These are phyloP conservation scores for Ailuropoda melanoleuca DNA, from an alignment of 2,113 vertebrate genomes.

Conservation along the genomic window DNA sequence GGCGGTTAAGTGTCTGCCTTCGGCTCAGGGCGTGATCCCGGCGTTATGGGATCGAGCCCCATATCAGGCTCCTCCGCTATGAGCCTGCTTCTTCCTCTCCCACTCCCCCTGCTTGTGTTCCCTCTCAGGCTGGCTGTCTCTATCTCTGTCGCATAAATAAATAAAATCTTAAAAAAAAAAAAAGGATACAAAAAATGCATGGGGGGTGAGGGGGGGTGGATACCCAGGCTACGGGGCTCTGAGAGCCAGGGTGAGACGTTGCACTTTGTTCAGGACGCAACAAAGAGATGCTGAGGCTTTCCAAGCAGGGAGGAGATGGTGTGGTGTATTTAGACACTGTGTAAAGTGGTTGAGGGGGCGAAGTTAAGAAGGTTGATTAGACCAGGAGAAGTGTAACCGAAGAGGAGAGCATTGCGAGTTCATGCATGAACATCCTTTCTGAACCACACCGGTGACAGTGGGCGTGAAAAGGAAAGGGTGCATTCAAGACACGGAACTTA, in stretches of 20 bases:
- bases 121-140: too few relatives aligned
- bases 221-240: neutral
- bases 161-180: too few relatives aligned
- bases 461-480: neutral
- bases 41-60: too few relatives aligned
- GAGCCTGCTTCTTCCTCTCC: too few relatives aligned
- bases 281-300: neutral
- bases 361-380: neutral
- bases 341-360: rapidly evolving
- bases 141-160: too few relatives aligned
- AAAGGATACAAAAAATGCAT: neutral
- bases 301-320: neutral
- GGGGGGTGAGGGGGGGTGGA: too few relatives aligned
- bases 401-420: neutral
- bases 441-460: neutral
- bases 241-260: neutral
- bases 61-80: too few relatives aligned
- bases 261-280: neutral
- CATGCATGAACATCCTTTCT: neutral
- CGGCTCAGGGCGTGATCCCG: too few relatives aligned
- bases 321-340: neutral
- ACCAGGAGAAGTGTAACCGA: neutral
- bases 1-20: too few relatives aligned
- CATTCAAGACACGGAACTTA: neutral
- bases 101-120: too few relatives aligned